These are phyloP conservation scores for Hydroisotoma schaefferi DNA, from an alignment of 2,888 invertebrate species.

Conservation along the genomic window DNA sequence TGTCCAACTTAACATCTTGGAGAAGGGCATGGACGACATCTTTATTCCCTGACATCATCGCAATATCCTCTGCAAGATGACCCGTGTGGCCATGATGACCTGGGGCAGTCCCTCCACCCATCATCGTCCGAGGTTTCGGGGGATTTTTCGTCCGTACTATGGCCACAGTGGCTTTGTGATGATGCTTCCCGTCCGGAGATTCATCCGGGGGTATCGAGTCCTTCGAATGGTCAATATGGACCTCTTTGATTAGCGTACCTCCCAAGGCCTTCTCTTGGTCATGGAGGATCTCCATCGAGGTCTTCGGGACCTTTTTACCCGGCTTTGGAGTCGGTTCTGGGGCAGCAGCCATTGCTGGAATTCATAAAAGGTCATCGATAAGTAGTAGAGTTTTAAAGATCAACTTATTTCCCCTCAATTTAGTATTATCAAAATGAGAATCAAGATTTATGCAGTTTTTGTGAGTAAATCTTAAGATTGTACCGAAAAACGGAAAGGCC, in stretches of 20 bases:
- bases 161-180: constrained; percentile 29
- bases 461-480: too few species aligned
- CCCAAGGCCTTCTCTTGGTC: constrained; percentile 34
- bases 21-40: background rate
- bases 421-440: too few species aligned
- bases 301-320: too few species aligned
- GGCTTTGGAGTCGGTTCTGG: too few species aligned
- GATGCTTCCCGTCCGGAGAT: constrained; percentile 14
- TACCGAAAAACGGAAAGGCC: too few species aligned
- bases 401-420: too few species aligned
- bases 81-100: constrained; percentile 33
- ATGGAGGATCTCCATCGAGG: too few species aligned
- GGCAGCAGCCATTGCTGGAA: too few species aligned
- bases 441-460: too few species aligned
- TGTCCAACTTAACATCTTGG: constrained; percentile 1
- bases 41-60: constrained; percentile 24
- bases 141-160: constrained; percentile 32
- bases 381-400: too few species aligned
- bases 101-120: too few species aligned
- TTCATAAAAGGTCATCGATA: too few species aligned
- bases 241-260: constrained; percentile 37
- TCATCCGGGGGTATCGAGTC: constrained; percentile 9
- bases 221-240: constrained; percentile 37
- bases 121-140: background rate
- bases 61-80: constrained; percentile 32